Conservation (phyloP, 2,113 vertebrate genomes). For the Crotophaga sulcirostris region DNA sequence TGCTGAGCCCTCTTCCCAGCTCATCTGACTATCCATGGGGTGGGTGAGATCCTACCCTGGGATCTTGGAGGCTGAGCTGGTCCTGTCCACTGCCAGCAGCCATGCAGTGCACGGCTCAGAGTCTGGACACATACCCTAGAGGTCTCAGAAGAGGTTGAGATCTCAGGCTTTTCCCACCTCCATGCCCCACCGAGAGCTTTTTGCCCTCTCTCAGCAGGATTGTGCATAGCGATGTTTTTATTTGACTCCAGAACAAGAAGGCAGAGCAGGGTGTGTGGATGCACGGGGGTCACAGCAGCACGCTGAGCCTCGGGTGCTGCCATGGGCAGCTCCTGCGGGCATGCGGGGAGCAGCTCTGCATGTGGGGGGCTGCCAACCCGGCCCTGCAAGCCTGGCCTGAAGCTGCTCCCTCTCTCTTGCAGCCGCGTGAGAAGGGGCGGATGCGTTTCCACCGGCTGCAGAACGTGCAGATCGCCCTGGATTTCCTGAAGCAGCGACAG, state of each 20-base stretch:
- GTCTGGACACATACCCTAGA: background rate
- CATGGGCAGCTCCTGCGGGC: background rate
- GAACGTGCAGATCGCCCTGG: constrained; percentile 85
- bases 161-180: background rate
- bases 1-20: background rate
- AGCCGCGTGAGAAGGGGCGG: constrained; percentile 83
- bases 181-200: background rate
- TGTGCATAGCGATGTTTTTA: fast-evolving
- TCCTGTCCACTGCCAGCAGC: background rate
- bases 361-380: background rate
- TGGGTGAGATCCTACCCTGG: background rate
- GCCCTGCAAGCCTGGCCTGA: background rate
- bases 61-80: background rate
- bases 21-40: background rate
- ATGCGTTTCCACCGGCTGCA: constrained; percentile 86
- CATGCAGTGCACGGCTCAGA: background rate
- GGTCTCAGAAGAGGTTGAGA: background rate
- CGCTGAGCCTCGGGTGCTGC: background rate
- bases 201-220: background rate
- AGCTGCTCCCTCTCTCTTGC: constrained; percentile 24
- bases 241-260: background rate
- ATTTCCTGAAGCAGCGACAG: constrained; percentile 84
- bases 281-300: background rate
- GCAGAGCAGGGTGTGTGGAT: background rate
- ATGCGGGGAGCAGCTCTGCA: background rate